Conservation (phyloP, 2,888 invertebrate species). For the Argyresthia goedartella region DNA sequence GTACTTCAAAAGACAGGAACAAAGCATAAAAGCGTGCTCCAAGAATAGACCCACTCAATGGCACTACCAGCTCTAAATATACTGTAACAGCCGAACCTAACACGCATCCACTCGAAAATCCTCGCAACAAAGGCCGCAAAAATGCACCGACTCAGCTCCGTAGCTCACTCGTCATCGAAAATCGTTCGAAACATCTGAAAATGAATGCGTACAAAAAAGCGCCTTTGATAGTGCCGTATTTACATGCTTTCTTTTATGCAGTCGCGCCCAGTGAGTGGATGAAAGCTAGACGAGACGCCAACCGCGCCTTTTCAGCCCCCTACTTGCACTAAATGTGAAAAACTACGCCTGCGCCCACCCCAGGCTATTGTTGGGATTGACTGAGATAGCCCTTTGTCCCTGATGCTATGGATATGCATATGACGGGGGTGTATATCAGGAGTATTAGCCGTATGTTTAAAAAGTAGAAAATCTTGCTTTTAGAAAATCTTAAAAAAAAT, state of each 20-base stretch:
- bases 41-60: background rate
- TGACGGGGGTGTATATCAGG: constrained; percentile 7
- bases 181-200: constrained; percentile 56
- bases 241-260: constrained; percentile 50
- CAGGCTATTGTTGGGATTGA: constrained; percentile 55
- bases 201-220: constrained; percentile 42
- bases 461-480: too few relatives aligned
- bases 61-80: background rate
- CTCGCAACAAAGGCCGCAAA: constrained; percentile 57
- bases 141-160: constrained; percentile 39
- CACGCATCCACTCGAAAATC: constrained; percentile 21
- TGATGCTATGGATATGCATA: constrained; percentile 17
- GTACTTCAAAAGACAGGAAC: too few relatives aligned
- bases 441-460: too few relatives aligned
- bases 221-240: constrained; percentile 26
- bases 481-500: too few relatives aligned
- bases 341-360: constrained; percentile 46
- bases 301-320: constrained; percentile 35
- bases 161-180: constrained; percentile 58
- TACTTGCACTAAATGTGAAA: constrained; percentile 54
- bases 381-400: constrained; percentile 45
- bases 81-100: background rate
- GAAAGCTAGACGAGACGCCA: constrained; percentile 56
- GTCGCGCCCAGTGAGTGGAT: constrained; percentile 52
- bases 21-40: background rate